Evolutionary conservation across 2,113 vertebrate species (phyloP).

Genomic region (Xyrauchen texanus): DNA sequence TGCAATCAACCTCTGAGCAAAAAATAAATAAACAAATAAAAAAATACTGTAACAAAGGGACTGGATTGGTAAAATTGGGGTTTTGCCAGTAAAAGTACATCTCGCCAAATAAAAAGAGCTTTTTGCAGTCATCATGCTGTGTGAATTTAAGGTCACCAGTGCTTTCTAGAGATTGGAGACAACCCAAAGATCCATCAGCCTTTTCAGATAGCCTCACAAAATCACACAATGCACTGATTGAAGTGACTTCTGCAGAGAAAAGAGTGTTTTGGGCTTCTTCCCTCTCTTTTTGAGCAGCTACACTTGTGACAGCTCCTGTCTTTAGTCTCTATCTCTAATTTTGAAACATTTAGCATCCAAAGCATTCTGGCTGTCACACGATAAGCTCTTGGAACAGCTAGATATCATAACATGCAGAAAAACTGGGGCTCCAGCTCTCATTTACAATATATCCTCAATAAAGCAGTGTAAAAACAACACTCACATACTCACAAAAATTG

Average conservation of each 20-base stretch:
- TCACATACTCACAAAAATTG: background rate
- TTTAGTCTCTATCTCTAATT: slow-evolving; percentile 43
- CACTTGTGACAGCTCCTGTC: slow-evolving; percentile 41
- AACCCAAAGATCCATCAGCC: slow-evolving; percentile 36
- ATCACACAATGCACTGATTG: slow-evolving; percentile 30
- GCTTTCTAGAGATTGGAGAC: background rate
- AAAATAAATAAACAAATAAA: background rate
- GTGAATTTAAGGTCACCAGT: slow-evolving; percentile 46
- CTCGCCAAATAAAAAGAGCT: slow-evolving; percentile 14
- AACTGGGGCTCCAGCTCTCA: slow-evolving; percentile 31
- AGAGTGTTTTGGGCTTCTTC: slow-evolving; percentile 5
- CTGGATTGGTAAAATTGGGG: slow-evolving; percentile 6
- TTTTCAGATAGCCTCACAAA: slow-evolving; percentile 47
- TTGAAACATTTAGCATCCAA: slow-evolving; percentile 42
- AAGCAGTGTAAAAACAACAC: slow-evolving; percentile 35
- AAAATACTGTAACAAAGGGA: slow-evolving; percentile 35
- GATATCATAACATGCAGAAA: slow-evolving; percentile 31
- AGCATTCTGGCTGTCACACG: slow-evolving; percentile 46
- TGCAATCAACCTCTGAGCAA: slow-evolving; percentile 44
- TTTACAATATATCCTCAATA: slow-evolving; percentile 34
- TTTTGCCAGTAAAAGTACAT: slow-evolving; percentile 41
- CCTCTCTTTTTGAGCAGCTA: slow-evolving; percentile 36
- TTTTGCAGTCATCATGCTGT: slow-evolving; percentile 20
- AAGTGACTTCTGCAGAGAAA: slow-evolving; percentile 29
- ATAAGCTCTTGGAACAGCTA: slow-evolving; percentile 43